Evolutionary conservation across 1,140 invertebrate species (phyloP), one percentile per base, ranked within the genome.

Genomic region (Leptonema lineaticorne): DNA sequence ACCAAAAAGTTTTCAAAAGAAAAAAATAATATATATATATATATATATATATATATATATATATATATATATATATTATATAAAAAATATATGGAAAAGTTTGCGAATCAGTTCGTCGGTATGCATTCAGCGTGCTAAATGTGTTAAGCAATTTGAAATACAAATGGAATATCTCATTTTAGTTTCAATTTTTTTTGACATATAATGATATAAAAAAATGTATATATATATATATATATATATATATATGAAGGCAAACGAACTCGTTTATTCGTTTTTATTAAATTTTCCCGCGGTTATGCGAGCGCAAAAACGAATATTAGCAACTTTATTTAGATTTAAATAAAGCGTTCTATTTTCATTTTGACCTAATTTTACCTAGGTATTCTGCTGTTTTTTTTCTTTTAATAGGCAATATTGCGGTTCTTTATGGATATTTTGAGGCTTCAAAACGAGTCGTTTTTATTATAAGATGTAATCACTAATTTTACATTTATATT

Each of bases 91-190:
- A n/a, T n/a, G n/a, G 29, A 62, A 62, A 62, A 37, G 29, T 16
- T 1, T 9, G 30, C n/a, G 27, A 46, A 64, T 64, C 62, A 53
- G 62, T 50, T 50, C 45, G 30, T 50, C 45, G 62, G 62, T 50
- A 64, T 64, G 62, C 62, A 64, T 64, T 64, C 62, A 53, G 46
- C 41, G 41, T 41, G 62, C 62, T 50, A 50, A 64, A 64, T 45
- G 62, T 64, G 62, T 64, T 50, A 50, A 64, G 62, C 45, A 64
- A 64, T 64, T 46, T 46, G 37, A 64, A 64, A 53, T 64, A 64
- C 62, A 64, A 64, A 64, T 64, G 62, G 62, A 50, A 64, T 50
- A 27, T 50, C 18, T 24, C 20, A 20, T 24, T 48, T 20, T 14
- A 20, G 22, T n/a, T n/a, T n/a, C 50, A 20, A 41, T 41, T 41